phyloP scores from a whole-genome alignment of 2,888 invertebrate genomes.

The Andrena minutula region DNA sequence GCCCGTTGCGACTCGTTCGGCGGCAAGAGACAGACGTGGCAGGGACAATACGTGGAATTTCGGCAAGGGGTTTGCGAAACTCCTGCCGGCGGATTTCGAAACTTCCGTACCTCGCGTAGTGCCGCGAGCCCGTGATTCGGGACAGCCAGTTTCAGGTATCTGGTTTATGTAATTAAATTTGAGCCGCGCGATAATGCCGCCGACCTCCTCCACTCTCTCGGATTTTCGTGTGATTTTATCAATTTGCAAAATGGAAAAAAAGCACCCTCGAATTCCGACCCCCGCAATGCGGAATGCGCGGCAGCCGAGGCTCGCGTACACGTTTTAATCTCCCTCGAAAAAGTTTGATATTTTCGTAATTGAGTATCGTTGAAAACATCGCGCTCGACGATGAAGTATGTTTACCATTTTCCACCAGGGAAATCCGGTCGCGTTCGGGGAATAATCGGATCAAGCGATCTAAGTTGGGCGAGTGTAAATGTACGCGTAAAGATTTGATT shows the following conservation, averaged over 20 bases:
- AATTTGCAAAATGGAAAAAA: not conserved
- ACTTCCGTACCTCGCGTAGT: conserved; percentile 39
- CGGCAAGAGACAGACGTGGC: conserved; percentile 27
- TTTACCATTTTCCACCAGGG: conserved; percentile 5
- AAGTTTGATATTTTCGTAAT: conserved; percentile 19
- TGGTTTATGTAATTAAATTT: conserved; percentile 40
- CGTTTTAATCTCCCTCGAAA: conserved; percentile 11
- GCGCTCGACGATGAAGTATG: not conserved
- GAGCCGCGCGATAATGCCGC: conserved; percentile 1
- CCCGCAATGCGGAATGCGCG: not conserved
- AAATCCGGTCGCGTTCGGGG: not conserved
- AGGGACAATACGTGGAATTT: conserved; percentile 35
- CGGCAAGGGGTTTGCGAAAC: conserved; percentile 22
- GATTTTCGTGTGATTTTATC: not conserved
- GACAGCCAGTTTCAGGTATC: conserved; percentile 12
- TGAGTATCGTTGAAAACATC: conserved; percentile 11
- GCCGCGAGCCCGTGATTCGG: not conserved
- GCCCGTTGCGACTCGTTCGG: conserved; percentile 32
- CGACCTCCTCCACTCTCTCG: not conserved
- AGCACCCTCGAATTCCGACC: conserved; percentile 7
- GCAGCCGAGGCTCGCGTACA: not conserved
- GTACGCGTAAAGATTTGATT: conserved; percentile 21
- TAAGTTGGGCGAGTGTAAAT: conserved; percentile 18
- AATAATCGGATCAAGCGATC: conserved; percentile 28
- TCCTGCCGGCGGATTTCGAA: conserved; percentile 51